Percentiles rank a stretch among this genome's conserved stretches.
Conservation (phyloP, 2,888 invertebrate genomes). For the Podotricha telesiphe region DNA sequence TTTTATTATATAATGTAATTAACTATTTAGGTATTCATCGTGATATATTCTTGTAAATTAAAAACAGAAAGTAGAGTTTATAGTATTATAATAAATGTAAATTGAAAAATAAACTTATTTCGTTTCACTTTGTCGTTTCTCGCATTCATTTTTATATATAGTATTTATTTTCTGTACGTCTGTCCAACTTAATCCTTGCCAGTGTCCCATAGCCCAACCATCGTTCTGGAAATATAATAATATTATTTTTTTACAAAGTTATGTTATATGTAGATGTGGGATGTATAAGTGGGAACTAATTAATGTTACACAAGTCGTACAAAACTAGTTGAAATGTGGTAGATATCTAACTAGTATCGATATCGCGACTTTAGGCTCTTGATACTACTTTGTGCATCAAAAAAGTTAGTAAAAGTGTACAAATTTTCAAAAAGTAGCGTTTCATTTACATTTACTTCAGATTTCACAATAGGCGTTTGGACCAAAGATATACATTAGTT, state of each 20-base stretch:
- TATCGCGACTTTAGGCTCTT: neutral
- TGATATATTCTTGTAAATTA: neutral
- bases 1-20: neutral
- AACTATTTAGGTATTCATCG: neutral
- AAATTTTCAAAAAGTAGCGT: too few species aligned
- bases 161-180: constrained; percentile 72
- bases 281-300: neutral
- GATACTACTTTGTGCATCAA: neutral
- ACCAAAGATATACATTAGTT: too few species aligned
- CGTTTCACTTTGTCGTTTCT: constrained; percentile 27
- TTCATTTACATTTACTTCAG: too few species aligned
- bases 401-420: too few species aligned
- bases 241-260: neutral
- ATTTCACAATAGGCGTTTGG: too few species aligned
- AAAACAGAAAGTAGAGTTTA: neutral
- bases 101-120: neutral
- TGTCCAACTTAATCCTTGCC: constrained; percentile 73
- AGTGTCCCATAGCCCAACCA: constrained; percentile 78
- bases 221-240: constrained; percentile 61
- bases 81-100: neutral
- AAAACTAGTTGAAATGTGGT: neutral
- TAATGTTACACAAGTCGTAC: neutral
- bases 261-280: neutral
- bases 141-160: constrained; percentile 62
- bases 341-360: neutral